Percentiles rank a stretch among this genome's conserved stretches.
phyloP scores from a whole-genome alignment of 2,113 vertebrate species.

The Etia nguti region DNA sequence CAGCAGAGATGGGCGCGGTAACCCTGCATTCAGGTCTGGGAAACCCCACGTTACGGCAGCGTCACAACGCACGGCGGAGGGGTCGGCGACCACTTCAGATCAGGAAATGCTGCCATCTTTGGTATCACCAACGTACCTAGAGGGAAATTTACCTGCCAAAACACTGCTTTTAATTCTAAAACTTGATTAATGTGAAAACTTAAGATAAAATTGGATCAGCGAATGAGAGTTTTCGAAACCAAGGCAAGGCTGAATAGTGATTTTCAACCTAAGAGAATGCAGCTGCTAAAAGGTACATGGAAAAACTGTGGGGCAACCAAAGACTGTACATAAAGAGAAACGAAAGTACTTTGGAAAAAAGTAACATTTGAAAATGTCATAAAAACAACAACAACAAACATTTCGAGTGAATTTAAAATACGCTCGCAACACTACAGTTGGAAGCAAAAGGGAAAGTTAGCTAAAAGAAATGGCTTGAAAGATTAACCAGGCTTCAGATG shows the following conservation, averaged over 20 bases:
- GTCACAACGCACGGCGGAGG: constrained; percentile 70
- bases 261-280: neutral
- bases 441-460: neutral
- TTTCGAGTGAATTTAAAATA: neutral
- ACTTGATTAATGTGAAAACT: neutral
- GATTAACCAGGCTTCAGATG: neutral
- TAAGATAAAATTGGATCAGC: neutral
- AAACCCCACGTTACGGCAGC: constrained; percentile 78
- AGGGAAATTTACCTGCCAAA: neutral
- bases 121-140: neutral
- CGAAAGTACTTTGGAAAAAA: neutral
- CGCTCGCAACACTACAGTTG: neutral
- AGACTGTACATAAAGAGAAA: neutral
- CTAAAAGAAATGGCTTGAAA: neutral
- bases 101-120: constrained; percentile 67
- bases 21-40: constrained; percentile 77
- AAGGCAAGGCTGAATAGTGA: neutral
- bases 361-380: neutral
- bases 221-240: neutral
- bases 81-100: constrained; percentile 54
- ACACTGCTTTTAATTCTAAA: neutral
- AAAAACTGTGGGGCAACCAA: neutral
- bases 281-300: neutral
- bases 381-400: neutral
- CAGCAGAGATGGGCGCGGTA: constrained; percentile 83